Evolutionary conservation across 2,888 invertebrate genomes (phyloP), one percentile per base, ranked within the genome.

Genomic region (Brachyptera putata): DNA sequence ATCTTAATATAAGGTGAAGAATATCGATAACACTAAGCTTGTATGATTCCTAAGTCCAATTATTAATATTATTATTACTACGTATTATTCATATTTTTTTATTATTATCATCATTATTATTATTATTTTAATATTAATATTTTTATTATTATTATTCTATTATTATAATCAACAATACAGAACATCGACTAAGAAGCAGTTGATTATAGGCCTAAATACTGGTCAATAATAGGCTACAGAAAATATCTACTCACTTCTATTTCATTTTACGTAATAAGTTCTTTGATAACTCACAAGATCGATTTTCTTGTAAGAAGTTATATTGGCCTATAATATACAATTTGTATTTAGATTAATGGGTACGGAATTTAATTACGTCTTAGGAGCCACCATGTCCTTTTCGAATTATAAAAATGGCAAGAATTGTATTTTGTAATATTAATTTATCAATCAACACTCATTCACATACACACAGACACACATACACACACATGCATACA

Each of bases 391-490:
- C 13, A 18, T 13, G 4, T 36, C 36, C 53, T 36, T 53, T 53
- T 36, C 34, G 36, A 53, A 53, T 53, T 53, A 53, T 53, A 53
- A 53, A 53, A 53, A 53, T 53, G 53, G 53, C 53, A 53, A 53
- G 53, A 53, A 53, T 53, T n/a, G 25, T 50, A 24, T 53, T 50
- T 53, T 53, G 53, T 53, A 46, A n/a, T 3, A n/a, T n/a, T n/a
- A n/a, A n/a, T 53, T 53, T 53, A 36, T 53, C 34, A 34, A 36
- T 36, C 53, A 34, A 30, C 34, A n/a, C 30, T 30, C 49, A 53
- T 22, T 5, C 36, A 21, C 53, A 53, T 53, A 34, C 36, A 58
- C 24, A 30, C 14, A 14, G 14, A 57, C 22, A 13, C 21, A 56
- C 11, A 22, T 25, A 60, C 26, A 48, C 46, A 14, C 16, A 30